phyloP scores from a whole-genome alignment of 2,888 invertebrate genomes.

The Orthosia incerta region DNA sequence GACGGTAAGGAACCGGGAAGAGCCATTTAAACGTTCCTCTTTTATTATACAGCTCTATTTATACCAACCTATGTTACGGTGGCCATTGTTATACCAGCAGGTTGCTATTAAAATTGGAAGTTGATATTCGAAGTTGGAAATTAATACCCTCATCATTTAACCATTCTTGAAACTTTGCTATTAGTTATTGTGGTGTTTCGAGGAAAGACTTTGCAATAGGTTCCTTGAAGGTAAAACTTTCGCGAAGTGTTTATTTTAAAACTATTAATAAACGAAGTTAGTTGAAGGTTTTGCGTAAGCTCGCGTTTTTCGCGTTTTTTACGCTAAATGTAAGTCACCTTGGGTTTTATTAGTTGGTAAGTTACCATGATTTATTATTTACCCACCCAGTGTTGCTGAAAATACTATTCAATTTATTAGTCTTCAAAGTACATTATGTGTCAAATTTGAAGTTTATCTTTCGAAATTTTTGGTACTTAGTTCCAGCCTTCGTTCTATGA shows the following conservation, averaged over 20 bases:
- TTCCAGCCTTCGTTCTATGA: not conserved
- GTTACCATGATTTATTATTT: slow-evolving; percentile 6
- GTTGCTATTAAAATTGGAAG: slow-evolving; percentile 12
- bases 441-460: not conserved
- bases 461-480: not conserved
- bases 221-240: slow-evolving; percentile 36
- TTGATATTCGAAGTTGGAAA: slow-evolving; percentile 29
- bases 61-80: slow-evolving; percentile 1
- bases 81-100: slow-evolving; percentile 16
- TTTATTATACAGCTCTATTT: slow-evolving; percentile 21
- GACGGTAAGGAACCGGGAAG: slow-evolving; percentile 53
- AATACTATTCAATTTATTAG: not conserved
- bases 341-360: slow-evolving; percentile 16
- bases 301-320: slow-evolving; percentile 21
- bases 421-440: not conserved
- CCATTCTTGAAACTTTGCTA: slow-evolving; percentile 46
- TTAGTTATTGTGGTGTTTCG: too few species aligned
- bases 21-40: slow-evolving; percentile 41
- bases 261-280: slow-evolving; percentile 35
- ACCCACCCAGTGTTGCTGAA: not conserved
- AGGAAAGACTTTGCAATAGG: slow-evolving; percentile 44
- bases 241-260: slow-evolving; percentile 33
- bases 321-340: slow-evolving; percentile 5
- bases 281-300: slow-evolving; percentile 23
- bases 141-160: slow-evolving; percentile 39